Base-by-base conservation (phyloP, 2,888 invertebrate genomes). In the Ophion ellenae region DNA sequence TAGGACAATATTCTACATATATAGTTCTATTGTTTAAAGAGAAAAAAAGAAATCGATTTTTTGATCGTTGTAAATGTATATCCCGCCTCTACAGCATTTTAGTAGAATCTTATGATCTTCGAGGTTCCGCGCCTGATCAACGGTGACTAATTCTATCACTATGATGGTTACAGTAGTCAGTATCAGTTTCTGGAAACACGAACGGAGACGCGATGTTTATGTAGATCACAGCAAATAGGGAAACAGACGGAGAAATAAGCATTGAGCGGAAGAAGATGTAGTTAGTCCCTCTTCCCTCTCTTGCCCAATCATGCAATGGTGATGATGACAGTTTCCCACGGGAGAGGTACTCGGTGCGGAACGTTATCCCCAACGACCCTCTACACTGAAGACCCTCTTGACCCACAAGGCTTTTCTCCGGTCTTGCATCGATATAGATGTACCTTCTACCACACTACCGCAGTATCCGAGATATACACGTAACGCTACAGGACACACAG, bases 311-410 rank as follows among this genome's bases (percentile, higher is more conserved):
- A 81, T 73, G 64, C 71, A 73, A 79, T 78, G 67, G 81, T 81
- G 82, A 85, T 85, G 85, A 85, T 75, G 86, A 86, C 77, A 73
- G 82, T 90, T 90, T 90, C 91, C 90, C 89, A 88, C 86, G 89
- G 89, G 91, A 90, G 87, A 88, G 86, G 86, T 75, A 79, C 82
- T 91, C 87, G 89, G 90, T 89, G 69, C 89, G 90, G 88, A 89
- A 90, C 90, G 92, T 92, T 91, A 91, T 90, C 90, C 90, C 81
- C 86, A 86, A 90, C 90, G 89, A 89, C 88, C 91, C 90, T 88
- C 89, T 90, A 87, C 83, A 83, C 79, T 53, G 85, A 82, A 85
- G 85, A 87, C 86, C 88, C 87, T 88, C 88, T 88, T 87, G 88
- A 88, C 88, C 88, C 88, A 87, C 87, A 83, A 82, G 82, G 75